Percentiles rank a stretch among this genome's conserved stretches.
phyloP scores from a whole-genome alignment of 2,888 invertebrate species.

The Creontiades dilutus region DNA sequence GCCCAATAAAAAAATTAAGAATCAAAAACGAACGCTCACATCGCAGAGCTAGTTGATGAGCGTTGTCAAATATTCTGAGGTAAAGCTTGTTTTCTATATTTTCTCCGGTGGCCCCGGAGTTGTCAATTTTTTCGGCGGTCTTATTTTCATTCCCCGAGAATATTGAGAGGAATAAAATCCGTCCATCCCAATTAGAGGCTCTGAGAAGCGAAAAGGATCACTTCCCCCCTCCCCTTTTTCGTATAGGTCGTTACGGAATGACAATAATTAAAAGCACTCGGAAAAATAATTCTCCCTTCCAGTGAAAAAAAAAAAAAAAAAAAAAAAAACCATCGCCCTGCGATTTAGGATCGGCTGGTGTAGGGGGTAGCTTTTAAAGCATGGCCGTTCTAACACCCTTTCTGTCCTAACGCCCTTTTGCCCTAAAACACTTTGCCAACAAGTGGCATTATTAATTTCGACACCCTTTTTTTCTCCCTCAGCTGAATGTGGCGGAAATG shows the following conservation, averaged over 20 bases:
- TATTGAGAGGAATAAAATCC: too few relatives aligned
- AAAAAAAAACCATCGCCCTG: neutral
- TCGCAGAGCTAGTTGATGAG: too few relatives aligned
- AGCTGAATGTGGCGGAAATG: neutral
- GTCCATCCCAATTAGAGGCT: too few relatives aligned
- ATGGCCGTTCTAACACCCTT: slow-evolving; percentile 13
- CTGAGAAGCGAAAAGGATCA: neutral
- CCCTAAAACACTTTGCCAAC: slow-evolving; percentile 40
- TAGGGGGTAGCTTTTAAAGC: neutral
- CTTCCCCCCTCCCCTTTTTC: neutral
- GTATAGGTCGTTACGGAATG: neutral
- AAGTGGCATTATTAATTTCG: slow-evolving; percentile 60
- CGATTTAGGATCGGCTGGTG: neutral
- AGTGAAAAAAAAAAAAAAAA: neutral
- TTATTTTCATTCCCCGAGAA: neutral
- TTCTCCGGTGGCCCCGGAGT: too few relatives aligned
- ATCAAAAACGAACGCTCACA: too few relatives aligned
- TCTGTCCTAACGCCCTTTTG: neutral
- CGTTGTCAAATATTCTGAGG: too few relatives aligned
- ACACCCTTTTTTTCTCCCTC: slow-evolving; percentile 44
- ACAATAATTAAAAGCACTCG: slow-evolving; percentile 6
- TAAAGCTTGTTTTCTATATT: too few relatives aligned
- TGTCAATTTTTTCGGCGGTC: too few relatives aligned
- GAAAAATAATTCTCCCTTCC: neutral
- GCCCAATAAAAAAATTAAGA: too few relatives aligned